Evolutionary conservation across 2,797 vertebrate species (phyloP).

Genomic region (Rhadinocentrus ornatus): DNA sequence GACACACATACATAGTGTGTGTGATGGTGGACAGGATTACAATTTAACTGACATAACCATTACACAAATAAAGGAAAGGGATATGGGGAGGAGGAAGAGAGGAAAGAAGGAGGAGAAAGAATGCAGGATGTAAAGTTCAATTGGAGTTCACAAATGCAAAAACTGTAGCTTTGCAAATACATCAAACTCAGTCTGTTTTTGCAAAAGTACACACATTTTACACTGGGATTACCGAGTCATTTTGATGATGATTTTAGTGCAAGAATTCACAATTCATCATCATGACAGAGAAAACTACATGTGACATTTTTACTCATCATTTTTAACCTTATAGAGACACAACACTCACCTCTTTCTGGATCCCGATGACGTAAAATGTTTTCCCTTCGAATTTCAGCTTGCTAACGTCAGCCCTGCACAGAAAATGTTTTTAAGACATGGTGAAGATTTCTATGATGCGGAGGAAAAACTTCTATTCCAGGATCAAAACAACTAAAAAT

Average conservation of each 20-base stretch:
- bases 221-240: constrained; percentile 19
- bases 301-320: constrained; percentile 16
- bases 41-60: constrained; percentile 50
- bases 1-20: constrained; percentile 69
- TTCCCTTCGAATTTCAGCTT: constrained; percentile 99
- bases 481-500: not conserved
- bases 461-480: not conserved
- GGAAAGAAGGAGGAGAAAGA: constrained; percentile 24
- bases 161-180: constrained; percentile 19
- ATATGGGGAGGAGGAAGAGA: constrained; percentile 6
- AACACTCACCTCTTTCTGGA: constrained; percentile 92
- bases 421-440: not conserved
- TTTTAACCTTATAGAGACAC: constrained; percentile 14
- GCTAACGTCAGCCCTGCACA: constrained; percentile 91
- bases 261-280: constrained; percentile 31
- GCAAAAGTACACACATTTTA: constrained; percentile 22
- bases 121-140: constrained; percentile 27
- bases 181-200: constrained; percentile 20
- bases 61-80: constrained; percentile 30
- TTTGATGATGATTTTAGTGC: constrained; percentile 16
- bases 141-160: constrained; percentile 12
- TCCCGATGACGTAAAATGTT: constrained; percentile 95
- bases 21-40: constrained; percentile 60
- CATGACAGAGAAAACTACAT: constrained; percentile 12
- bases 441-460: no score